These are phyloP conservation scores for Luperina nickerlii DNA, from an alignment of 2,888 invertebrate species.

Conservation along the genomic window DNA sequence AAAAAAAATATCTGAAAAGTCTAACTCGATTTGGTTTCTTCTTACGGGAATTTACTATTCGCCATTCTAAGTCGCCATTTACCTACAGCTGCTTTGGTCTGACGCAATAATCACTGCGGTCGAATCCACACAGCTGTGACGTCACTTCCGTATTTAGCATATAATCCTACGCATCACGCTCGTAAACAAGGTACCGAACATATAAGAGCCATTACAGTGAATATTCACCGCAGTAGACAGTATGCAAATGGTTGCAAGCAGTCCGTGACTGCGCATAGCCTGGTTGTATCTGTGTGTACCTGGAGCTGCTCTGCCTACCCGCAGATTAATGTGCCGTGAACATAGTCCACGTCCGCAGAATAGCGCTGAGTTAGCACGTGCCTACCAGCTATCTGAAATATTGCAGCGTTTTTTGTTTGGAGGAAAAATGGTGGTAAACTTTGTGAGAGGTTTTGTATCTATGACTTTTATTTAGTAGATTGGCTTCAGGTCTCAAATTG, in stretches of 20 bases:
- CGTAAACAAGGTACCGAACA: slow-evolving; percentile 26
- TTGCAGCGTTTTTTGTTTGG: slow-evolving; percentile 26
- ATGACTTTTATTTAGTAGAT: slow-evolving; percentile 12
- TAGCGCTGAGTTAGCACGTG: slow-evolving; percentile 52
- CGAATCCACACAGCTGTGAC: slow-evolving; percentile 15
- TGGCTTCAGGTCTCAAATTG: slow-evolving; percentile 1
- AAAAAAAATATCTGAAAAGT: not conserved
- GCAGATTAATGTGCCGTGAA: slow-evolving; percentile 55
- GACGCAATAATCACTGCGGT: slow-evolving; percentile 3
- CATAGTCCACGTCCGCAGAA: slow-evolving; percentile 47
- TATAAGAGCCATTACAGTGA: slow-evolving; percentile 44
- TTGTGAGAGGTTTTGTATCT: not conserved
- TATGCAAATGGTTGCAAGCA: slow-evolving; percentile 59
- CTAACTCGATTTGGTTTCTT: not conserved
- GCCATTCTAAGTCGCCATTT: not conserved
- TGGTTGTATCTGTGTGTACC: slow-evolving; percentile 32
- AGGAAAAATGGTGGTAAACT: slow-evolving; percentile 4
- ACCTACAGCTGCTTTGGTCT: not conserved
- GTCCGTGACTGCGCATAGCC: slow-evolving; percentile 61
- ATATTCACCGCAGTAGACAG: slow-evolving; percentile 50
- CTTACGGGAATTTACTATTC: not conserved
- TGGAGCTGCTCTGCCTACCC: slow-evolving; percentile 44
- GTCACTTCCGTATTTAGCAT: slow-evolving; percentile 8
- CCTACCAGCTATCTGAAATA: slow-evolving; percentile 49
- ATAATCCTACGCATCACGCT: slow-evolving; percentile 12